Conservation (phyloP, 64 coral and sea anemone species). For the Acropora tenuis region DNA sequence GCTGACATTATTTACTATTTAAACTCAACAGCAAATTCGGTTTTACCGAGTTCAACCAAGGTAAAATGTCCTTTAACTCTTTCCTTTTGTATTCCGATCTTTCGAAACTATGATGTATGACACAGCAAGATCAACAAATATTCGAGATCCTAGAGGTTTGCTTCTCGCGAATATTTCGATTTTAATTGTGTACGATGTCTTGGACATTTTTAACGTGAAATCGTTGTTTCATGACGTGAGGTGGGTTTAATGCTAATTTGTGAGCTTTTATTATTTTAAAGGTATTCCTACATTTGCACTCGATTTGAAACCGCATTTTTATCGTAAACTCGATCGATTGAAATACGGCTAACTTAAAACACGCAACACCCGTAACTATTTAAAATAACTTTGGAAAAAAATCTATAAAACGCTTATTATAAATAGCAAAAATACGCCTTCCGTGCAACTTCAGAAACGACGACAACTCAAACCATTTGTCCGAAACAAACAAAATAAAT, state of each 20-base stretch:
- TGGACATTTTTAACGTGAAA: background rate
- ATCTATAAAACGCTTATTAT: too few species aligned
- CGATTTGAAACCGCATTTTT: background rate
- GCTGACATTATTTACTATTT: conserved; percentile 27
- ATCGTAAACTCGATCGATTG: background rate
- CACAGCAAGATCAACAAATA: background rate
- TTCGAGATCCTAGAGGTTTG: background rate
- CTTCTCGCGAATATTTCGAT: background rate
- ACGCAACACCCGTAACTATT: background rate
- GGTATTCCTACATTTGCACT: background rate
- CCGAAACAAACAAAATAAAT: too few species aligned
- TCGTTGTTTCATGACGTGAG: background rate
- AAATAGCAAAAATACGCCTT: too few species aligned
- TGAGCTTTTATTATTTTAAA: background rate
- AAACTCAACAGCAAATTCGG: background rate
- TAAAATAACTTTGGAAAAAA: background rate
- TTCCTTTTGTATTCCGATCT: background rate
- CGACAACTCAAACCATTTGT: too few species aligned
- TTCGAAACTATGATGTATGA: background rate
- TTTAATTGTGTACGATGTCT: background rate
- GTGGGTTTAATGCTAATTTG: background rate
- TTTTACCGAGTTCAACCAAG: background rate
- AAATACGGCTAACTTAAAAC: background rate
- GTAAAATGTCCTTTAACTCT: background rate
- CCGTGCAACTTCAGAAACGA: too few species aligned